Evolutionary conservation across 37 sponge, comb jelly and placozoan species (phyloP).

Genomic region (Chondrilla cf. caribensis): DNA sequence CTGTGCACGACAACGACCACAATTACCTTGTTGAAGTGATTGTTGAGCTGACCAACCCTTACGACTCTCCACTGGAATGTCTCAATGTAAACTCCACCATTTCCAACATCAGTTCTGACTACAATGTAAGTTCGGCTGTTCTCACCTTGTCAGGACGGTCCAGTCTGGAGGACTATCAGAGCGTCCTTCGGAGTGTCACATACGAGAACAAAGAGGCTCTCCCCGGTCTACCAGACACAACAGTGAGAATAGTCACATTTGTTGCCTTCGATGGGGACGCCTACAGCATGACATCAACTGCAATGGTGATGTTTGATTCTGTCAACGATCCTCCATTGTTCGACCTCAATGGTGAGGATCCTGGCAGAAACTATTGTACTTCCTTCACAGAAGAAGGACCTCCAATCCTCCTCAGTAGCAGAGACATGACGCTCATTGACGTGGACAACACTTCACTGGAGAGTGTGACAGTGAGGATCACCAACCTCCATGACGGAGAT

Average conservation of each 20-base stretch:
- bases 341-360: slow-evolving; percentile 73
- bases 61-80: slow-evolving; percentile 52
- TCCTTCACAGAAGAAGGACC: slow-evolving; percentile 67
- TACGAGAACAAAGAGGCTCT: slow-evolving; percentile 74
- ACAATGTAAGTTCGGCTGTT: slow-evolving; percentile 33
- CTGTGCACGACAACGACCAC: slow-evolving; percentile 67
- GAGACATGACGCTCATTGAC: slow-evolving; percentile 57
- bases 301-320: slow-evolving; percentile 66
- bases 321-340: slow-evolving; percentile 88
- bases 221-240: slow-evolving; percentile 71
- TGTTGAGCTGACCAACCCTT: slow-evolving; percentile 42
- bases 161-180: slow-evolving; percentile 58
- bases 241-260: slow-evolving; percentile 49
- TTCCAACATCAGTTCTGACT: slow-evolving; percentile 38
- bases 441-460: slow-evolving; percentile 64
- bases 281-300: slow-evolving; percentile 31
- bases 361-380: slow-evolving; percentile 36
- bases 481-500: slow-evolving; percentile 60
- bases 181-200: slow-evolving; percentile 45
- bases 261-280: slow-evolving; percentile 60
- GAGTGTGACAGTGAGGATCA: slow-evolving; percentile 42
- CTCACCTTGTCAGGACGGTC: slow-evolving; percentile 54
- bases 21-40: slow-evolving; percentile 23
- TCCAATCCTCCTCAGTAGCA: slow-evolving; percentile 39
- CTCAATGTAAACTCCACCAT: slow-evolving; percentile 32